phyloP scores from a whole-genome alignment of 2,797 vertebrate species.

The Alectoris magna region DNA sequence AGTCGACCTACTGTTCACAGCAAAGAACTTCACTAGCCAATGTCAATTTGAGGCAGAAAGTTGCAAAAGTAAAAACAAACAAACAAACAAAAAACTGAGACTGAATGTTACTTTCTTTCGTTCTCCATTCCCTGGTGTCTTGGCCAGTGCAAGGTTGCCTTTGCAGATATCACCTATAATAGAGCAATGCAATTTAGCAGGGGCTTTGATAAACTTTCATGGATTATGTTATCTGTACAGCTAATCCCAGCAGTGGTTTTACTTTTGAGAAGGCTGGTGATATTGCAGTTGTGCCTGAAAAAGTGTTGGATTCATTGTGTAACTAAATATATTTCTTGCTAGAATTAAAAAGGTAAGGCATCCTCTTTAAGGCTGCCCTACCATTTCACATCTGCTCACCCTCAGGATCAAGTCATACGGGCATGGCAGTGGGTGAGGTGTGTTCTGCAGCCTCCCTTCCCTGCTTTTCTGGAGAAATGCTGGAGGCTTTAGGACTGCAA shows the following conservation, averaged over 20 bases:
- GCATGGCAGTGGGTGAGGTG: neutral
- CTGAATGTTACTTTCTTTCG: neutral
- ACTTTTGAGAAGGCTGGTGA: neutral
- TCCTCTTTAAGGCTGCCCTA: neutral
- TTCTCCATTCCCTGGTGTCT: neutral
- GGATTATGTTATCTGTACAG: neutral
- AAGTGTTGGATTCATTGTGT: fast-evolving
- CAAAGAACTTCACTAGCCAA: neutral
- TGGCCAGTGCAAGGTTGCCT: neutral
- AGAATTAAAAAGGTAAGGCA: neutral
- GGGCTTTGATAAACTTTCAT: neutral
- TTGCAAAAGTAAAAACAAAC: neutral
- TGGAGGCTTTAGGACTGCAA: neutral
- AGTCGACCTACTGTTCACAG: neutral
- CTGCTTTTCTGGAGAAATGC: neutral
- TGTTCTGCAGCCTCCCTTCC: neutral
- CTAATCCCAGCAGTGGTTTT: neutral
- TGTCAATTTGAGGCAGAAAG: constrained; percentile 30
- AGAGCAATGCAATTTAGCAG: neutral
- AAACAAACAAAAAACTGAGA: neutral
- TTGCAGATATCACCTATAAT: neutral
- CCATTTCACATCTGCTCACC: neutral
- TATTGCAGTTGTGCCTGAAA: neutral
- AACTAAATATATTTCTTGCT: neutral
- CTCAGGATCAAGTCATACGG: neutral